Percentiles rank a stretch among this genome's conserved stretches.
Evolutionary conservation across 2,797 vertebrate genomes (phyloP).

Genomic region (Gallirallus australis): DNA sequence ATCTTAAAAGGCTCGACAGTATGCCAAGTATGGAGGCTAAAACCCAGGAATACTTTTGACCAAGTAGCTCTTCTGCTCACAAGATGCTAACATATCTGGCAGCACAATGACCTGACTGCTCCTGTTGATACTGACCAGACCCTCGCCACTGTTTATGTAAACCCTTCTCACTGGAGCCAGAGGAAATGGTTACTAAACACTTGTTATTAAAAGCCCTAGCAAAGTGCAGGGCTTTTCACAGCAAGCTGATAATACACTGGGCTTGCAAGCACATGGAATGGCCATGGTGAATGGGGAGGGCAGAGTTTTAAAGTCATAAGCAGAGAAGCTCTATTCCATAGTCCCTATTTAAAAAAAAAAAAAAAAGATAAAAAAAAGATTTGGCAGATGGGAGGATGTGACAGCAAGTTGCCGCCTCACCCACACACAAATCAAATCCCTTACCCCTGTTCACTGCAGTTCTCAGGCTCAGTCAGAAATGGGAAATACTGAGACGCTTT

Average conservation of each 20-base stretch:
- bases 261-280: background rate
- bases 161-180: background rate
- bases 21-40: background rate
- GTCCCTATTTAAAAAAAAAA: background rate
- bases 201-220: background rate
- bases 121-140: background rate
- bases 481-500: background rate
- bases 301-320: background rate
- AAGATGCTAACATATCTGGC: background rate
- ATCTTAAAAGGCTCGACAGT: background rate
- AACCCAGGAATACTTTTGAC: background rate
- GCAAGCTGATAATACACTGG: background rate
- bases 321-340: background rate
- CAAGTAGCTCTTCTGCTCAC: background rate
- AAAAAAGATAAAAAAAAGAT: background rate
- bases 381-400: background rate
- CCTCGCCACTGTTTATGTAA: background rate
- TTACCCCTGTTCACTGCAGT: background rate
- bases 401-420: background rate
- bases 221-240: background rate
- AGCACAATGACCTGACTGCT: background rate
- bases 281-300: background rate
- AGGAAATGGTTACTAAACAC: background rate
- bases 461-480: background rate
- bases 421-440: background rate